A percentile compares a stretch with the other conserved stretches of the same genome.
Conservation (phyloP, 2,797 vertebrate species). For the Cryptoprocta ferox region DNA sequence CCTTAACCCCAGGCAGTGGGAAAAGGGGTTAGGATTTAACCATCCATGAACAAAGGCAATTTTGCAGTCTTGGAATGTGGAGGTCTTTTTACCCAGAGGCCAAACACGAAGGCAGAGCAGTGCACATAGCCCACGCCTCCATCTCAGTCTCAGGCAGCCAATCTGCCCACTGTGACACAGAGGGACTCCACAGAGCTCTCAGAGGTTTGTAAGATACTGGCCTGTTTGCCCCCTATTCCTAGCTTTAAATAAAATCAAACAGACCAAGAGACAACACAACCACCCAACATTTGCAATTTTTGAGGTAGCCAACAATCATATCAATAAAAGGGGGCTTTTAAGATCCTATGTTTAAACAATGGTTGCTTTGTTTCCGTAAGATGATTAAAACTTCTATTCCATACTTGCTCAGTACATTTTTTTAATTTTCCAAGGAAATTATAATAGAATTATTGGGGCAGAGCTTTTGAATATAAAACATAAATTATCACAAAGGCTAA, state of each 20-base stretch:
- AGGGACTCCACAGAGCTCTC: not conserved
- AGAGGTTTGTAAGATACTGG: not conserved
- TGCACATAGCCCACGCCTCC: not conserved
- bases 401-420: not conserved
- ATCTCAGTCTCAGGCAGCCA: not conserved
- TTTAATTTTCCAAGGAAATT: not conserved
- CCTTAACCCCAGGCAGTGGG: not conserved
- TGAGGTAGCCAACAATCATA: not conserved
- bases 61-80: not conserved
- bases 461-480: not conserved
- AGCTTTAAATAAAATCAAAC: slow-evolving; percentile 2
- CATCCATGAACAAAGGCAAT: slow-evolving; percentile 40
- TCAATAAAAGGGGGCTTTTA: not conserved
- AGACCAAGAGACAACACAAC: not conserved
- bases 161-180: not conserved
- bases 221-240: not conserved
- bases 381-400: not conserved
- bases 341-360: not conserved
- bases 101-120: not conserved
- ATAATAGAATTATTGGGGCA: not conserved
- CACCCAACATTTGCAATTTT: not conserved
- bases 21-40: slow-evolving; percentile 31
- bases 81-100: slow-evolving; percentile 31
- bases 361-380: not conserved
- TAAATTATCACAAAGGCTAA: not conserved